phyloP scores from a whole-genome alignment of 2,888 invertebrate genomes.

The Aelia acuminata region DNA sequence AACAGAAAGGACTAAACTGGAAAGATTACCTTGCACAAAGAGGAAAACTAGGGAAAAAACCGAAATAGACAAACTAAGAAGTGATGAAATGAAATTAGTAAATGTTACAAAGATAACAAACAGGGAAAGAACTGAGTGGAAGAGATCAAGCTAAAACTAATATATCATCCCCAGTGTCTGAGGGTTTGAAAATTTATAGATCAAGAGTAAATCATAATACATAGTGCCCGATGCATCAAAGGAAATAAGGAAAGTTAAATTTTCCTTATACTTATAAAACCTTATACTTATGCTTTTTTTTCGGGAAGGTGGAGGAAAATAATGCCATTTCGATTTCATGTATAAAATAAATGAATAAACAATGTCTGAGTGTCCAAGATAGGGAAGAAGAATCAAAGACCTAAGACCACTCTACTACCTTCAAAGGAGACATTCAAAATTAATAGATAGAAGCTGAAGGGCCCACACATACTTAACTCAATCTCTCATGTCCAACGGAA shows the following conservation, averaged over 20 bases:
- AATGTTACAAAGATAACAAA: no score
- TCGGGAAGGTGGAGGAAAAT: neutral
- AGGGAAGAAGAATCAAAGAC: neutral
- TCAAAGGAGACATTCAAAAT: conserved; percentile 2
- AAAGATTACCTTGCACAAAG: no score
- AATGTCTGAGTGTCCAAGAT: no score
- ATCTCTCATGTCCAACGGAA: no score
- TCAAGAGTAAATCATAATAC: neutral
- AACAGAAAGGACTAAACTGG: no score
- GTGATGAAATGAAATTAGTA: no score
- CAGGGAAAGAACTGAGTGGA: no score
- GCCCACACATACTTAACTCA: neutral
- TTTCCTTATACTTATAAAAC: neutral
- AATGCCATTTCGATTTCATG: neutral
- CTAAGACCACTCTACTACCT: neutral
- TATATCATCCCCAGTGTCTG: no score
- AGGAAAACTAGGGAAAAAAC: no score
- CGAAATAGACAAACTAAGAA: no score
- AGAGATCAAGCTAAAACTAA: no score
- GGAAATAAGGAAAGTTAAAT: neutral
- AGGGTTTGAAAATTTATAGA: neutral
- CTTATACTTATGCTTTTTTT: neutral
- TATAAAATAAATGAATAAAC: conserved; percentile 7
- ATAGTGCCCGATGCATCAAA: neutral
- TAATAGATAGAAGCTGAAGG: neutral